Percentiles rank a stretch among this genome's conserved stretches.
These are phyloP conservation scores for Brenthis daphne DNA, from an alignment of 2,888 invertebrate species.

Conservation along the genomic window DNA sequence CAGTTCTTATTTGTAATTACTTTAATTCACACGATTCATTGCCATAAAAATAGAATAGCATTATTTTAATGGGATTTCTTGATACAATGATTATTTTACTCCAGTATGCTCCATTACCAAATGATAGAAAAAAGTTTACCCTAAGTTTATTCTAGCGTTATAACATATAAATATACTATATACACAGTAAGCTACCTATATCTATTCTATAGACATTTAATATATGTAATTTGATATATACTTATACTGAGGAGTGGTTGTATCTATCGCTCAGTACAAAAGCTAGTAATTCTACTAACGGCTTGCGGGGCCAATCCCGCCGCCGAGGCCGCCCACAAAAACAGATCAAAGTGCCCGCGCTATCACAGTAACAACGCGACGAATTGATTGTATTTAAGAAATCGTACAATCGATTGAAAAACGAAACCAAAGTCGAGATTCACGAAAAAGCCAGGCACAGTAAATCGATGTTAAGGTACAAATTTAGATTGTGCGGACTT, in stretches of 20 bases:
- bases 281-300: conserved; percentile 45
- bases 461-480: conserved; percentile 60
- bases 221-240: no score
- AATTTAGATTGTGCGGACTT: conserved; percentile 7
- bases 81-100: no score
- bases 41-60: no score
- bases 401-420: conserved; percentile 66
- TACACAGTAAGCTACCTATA: no score
- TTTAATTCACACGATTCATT: not conserved
- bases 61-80: no score
- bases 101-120: no score
- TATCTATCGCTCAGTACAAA: conserved; percentile 37
- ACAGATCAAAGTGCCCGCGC: conserved; percentile 73
- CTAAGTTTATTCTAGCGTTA: no score
- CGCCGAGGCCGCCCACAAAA: conserved; percentile 60
- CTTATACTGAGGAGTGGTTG: conserved; percentile 10
- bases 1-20: no score
- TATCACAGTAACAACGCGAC: conserved; percentile 70
- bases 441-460: conserved; percentile 61
- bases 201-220: no score
- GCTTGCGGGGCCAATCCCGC: conserved; percentile 59
- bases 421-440: conserved; percentile 53
- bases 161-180: no score
- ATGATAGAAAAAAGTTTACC: no score
- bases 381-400: conserved; percentile 75